Evolutionary conservation across 2,113 vertebrate species (phyloP).

Genomic region (Acanthisitta chloris): DNA sequence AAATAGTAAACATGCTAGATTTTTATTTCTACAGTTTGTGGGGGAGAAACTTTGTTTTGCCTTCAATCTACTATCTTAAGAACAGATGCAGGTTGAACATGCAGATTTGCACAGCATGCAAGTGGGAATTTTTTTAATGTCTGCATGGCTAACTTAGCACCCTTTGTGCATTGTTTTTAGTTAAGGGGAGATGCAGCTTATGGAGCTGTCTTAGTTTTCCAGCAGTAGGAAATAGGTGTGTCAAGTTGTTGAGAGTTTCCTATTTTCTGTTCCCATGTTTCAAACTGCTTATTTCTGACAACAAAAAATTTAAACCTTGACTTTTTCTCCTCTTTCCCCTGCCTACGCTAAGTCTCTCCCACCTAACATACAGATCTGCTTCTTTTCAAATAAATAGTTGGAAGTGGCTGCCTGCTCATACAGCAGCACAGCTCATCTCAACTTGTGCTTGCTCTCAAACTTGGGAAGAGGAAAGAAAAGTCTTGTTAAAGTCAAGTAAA

Average conservation of each 20-base stretch:
- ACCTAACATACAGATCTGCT: conserved; percentile 39
- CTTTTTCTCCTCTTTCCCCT: background rate
- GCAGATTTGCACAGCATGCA: background rate
- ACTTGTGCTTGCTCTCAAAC: conserved; percentile 10
- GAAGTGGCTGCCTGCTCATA: background rate
- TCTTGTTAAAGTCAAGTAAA: conserved; percentile 64
- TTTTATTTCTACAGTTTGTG: conserved; percentile 3
- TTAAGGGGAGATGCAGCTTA: background rate
- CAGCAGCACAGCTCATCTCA: conserved; percentile 23
- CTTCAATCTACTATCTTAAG: background rate
- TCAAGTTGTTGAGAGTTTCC: background rate
- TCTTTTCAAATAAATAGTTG: conserved; percentile 49
- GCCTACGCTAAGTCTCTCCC: background rate
- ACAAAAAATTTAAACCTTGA: conserved; percentile 30
- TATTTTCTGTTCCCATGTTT: conserved; percentile 36
- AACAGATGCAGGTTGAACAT: background rate
- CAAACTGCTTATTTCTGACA: background rate
- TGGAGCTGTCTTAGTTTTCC: conserved; percentile 27
- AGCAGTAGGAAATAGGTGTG: conserved; percentile 23
- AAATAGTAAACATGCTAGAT: conserved; percentile 70
- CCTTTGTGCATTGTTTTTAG: conserved; percentile 29
- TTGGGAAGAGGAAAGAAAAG: conserved; percentile 39
- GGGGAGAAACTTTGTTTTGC: background rate
- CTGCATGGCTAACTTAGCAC: background rate
- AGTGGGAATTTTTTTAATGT: background rate